Evolutionary conservation across 2,113 vertebrate genomes (phyloP).

Genomic region (Leucopsar rothschildi): DNA sequence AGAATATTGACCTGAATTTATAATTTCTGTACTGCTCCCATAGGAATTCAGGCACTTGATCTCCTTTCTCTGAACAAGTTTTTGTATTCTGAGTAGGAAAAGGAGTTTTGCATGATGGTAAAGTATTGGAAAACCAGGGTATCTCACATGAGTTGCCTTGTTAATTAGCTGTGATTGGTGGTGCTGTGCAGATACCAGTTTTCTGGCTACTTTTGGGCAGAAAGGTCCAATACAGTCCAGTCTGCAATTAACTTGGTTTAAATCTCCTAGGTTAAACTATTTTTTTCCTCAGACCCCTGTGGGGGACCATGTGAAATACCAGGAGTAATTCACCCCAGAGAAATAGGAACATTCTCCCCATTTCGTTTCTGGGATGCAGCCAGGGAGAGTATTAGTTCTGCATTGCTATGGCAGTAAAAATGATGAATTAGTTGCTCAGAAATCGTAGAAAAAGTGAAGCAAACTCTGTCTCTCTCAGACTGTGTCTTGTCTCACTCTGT

Average conservation of each 20-base stretch:
- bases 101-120: neutral
- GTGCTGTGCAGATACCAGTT: neutral
- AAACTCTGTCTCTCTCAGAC: neutral
- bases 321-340: neutral
- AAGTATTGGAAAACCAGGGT: neutral
- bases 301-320: neutral
- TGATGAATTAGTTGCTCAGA: neutral
- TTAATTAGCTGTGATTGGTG: neutral
- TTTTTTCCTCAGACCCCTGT: neutral
- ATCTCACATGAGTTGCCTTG: neutral
- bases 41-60: neutral
- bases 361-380: neutral
- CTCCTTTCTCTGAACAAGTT: neutral
- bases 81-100: neutral
- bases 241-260: neutral
- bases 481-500: fast-evolving
- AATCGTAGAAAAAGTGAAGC: neutral
- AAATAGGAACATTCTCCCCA: neutral
- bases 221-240: neutral
- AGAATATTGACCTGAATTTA: neutral
- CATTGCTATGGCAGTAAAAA: neutral
- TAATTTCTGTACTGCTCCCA: neutral
- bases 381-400: neutral
- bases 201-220: neutral
- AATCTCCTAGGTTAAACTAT: neutral